These are phyloP conservation scores for Pseudonaja textilis DNA, from an alignment of 2,113 vertebrate genomes.

Conservation along the genomic window DNA sequence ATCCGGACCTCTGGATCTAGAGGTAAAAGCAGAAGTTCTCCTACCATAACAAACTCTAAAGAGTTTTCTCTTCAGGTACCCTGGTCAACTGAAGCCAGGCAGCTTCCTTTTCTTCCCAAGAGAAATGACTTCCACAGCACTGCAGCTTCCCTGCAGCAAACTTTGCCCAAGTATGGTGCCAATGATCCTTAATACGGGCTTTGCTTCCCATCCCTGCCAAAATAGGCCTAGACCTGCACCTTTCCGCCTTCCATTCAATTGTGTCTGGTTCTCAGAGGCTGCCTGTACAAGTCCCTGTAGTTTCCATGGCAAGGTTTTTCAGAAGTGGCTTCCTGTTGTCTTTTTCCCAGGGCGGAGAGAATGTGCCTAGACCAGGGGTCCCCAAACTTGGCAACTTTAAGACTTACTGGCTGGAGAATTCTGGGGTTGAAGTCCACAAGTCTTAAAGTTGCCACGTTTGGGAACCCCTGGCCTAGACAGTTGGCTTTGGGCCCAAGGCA, in stretches of 20 bases:
- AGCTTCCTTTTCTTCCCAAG: constrained; percentile 7
- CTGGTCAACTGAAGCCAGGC: not conserved
- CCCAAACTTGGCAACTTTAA: too few relatives aligned
- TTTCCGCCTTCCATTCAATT: not conserved
- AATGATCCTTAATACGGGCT: not conserved
- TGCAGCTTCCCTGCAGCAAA: constrained; percentile 22
- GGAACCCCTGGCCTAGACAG: not conserved
- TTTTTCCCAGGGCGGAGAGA: not conserved
- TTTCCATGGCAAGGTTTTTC: not conserved
- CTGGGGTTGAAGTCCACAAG: too few relatives aligned
- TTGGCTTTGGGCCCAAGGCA: not conserved
- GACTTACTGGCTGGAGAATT: too few relatives aligned
- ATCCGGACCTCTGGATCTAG: constrained; percentile 95
- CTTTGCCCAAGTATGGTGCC: too few relatives aligned
- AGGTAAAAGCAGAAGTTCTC: constrained; percentile 29
- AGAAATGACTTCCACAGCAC: constrained; percentile 1
- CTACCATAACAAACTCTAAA: not conserved
- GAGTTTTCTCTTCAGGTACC: not conserved
- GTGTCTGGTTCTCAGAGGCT: not conserved
- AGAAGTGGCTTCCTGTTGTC: not conserved
- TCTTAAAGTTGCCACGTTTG: too few relatives aligned
- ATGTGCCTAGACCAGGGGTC: not conserved
- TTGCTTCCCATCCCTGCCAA: not conserved
- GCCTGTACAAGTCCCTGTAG: not conserved
- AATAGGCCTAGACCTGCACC: not conserved